A percentile compares a stretch with the other conserved stretches of the same genome.
Evolutionary conservation across 2,888 invertebrate species (phyloP).

Genomic region (Apodemia hepburni): DNA sequence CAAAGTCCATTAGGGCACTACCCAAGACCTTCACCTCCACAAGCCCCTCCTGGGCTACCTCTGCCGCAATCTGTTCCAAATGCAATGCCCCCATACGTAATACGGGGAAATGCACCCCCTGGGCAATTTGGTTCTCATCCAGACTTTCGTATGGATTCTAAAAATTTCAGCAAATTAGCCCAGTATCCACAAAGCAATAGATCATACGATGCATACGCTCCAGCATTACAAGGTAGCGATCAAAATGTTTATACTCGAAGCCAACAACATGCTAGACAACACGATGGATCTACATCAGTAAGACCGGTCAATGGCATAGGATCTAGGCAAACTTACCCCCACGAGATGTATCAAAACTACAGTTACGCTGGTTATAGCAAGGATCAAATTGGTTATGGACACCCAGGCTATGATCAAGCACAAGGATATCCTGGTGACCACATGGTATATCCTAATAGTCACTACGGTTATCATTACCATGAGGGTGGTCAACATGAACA

Average conservation of each 20-base stretch:
- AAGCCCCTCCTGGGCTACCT: slow-evolving; percentile 80
- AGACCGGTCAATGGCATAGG: slow-evolving; percentile 63
- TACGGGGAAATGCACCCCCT: slow-evolving; percentile 73
- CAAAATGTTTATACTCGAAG: slow-evolving; percentile 70
- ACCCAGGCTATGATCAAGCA: slow-evolving; percentile 78
- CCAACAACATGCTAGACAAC: slow-evolving; percentile 55
- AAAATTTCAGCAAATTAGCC: slow-evolving; percentile 68
- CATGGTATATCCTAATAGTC: slow-evolving; percentile 67
- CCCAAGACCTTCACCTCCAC: slow-evolving; percentile 85
- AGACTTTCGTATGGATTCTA: slow-evolving; percentile 74
- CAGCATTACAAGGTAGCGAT: slow-evolving; percentile 58
- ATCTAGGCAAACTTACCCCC: slow-evolving; percentile 62
- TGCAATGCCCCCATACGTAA: slow-evolving; percentile 79
- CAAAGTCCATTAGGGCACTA: slow-evolving; percentile 84
- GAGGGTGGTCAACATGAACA: slow-evolving; percentile 65
- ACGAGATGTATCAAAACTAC: slow-evolving; percentile 75
- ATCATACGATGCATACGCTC: slow-evolving; percentile 59
- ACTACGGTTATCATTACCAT: slow-evolving; percentile 75
- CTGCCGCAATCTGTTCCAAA: slow-evolving; percentile 81
- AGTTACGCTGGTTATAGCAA: slow-evolving; percentile 76
- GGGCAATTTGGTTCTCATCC: slow-evolving; percentile 73
- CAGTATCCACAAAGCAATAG: slow-evolving; percentile 68
- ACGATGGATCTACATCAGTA: slow-evolving; percentile 55
- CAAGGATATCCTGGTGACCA: slow-evolving; percentile 66
- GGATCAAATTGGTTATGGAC: slow-evolving; percentile 76